A percentile compares a stretch with the other conserved stretches of the same genome.
These are phyloP conservation scores for Danaus chrysippus DNA, from an alignment of 2,888 invertebrate species.

Conservation along the genomic window DNA sequence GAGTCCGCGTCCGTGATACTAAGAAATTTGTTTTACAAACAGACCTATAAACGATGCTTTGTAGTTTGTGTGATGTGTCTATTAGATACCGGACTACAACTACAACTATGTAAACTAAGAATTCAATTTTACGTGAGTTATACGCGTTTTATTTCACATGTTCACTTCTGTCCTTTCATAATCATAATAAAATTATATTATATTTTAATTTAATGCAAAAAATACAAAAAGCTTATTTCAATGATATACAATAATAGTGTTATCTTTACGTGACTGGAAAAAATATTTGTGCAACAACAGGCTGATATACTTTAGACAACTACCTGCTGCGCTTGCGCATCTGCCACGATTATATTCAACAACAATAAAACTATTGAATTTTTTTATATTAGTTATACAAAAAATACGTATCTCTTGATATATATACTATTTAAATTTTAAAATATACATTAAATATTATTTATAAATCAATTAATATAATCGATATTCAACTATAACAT, in stretches of 20 bases:
- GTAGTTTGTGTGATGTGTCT: not conserved
- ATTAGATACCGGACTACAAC: not conserved
- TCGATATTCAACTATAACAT: no score
- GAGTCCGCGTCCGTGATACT: not conserved
- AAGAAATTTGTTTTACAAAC: not conserved
- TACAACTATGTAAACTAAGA: no score
- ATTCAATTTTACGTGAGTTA: no score
- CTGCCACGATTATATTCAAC: conserved; percentile 33
- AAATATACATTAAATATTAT: no score
- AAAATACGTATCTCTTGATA: no score
- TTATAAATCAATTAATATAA: no score
- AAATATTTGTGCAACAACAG: conserved; percentile 45
- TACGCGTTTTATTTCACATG: no score
- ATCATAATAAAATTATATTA: no score
- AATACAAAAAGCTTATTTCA: no score
- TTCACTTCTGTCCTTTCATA: no score
- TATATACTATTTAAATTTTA: no score
- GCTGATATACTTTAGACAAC: conserved; percentile 35
- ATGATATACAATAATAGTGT: conserved; percentile 45
- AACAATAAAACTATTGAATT: not conserved
- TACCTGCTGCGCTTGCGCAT: conserved; percentile 39
- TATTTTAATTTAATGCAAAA: no score
- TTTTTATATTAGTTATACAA: not conserved
- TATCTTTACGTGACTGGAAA: conserved; percentile 57
- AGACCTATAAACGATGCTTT: not conserved